phyloP scores from a whole-genome alignment of 2,113 vertebrate genomes.

The Thinocorus orbignyianus region DNA sequence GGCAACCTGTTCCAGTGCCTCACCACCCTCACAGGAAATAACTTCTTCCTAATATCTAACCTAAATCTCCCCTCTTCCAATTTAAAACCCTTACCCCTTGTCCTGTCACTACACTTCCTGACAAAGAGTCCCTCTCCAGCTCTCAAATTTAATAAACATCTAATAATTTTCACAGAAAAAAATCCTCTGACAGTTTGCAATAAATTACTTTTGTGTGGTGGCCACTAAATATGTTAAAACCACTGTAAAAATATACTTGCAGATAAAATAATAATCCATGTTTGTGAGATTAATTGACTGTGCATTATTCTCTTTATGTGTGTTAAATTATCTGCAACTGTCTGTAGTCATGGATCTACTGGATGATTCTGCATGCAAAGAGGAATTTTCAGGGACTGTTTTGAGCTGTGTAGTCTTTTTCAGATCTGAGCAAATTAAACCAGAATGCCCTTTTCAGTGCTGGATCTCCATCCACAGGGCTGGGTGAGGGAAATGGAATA shows the following conservation, averaged over 20 bases:
- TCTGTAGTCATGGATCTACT: neutral
- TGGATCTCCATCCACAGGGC: neutral
- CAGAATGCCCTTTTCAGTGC: neutral
- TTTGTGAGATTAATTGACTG: neutral
- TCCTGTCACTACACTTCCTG: too few relatives aligned
- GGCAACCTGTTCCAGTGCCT: too few relatives aligned
- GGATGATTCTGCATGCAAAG: neutral
- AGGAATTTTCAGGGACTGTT: neutral
- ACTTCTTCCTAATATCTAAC: too few relatives aligned
- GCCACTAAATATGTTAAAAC: neutral
- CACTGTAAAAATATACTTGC: neutral
- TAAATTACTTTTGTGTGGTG: neutral
- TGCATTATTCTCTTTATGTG: neutral
- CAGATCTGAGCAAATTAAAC: neutral
- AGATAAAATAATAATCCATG: rapidly evolving
- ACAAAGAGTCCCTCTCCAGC: too few relatives aligned
- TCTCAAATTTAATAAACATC: neutral
- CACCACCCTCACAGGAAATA: too few relatives aligned
- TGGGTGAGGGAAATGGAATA: neutral
- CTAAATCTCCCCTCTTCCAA: too few relatives aligned
- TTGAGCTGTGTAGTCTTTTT: neutral
- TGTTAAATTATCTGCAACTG: neutral
- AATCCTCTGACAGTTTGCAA: neutral
- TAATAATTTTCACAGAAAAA: neutral
- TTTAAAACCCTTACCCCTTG: too few relatives aligned